Conservation (phyloP, 2,113 vertebrate species). For the Mungos mungo region DNA sequence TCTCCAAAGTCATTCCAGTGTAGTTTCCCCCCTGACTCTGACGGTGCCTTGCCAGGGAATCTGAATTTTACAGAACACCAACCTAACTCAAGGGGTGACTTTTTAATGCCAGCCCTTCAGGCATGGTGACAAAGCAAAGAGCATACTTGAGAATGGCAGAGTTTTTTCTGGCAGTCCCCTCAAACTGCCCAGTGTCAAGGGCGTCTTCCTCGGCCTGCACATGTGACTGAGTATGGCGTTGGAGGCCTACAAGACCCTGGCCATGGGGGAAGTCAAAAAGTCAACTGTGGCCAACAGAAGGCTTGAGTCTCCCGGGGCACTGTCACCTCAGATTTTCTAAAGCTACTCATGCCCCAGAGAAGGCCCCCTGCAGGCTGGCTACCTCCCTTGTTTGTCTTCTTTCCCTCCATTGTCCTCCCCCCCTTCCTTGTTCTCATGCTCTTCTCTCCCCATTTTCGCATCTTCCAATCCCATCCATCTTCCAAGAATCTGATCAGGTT, state of each 20-base stretch:
- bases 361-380: neutral
- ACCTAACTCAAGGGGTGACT: neutral
- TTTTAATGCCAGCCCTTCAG: neutral
- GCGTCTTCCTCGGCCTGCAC: neutral
- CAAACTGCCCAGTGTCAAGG: neutral
- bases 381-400: neutral
- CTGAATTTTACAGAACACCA: neutral
- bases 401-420: rapidly evolving
- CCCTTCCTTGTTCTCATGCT: neutral
- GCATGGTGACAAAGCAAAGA: neutral
- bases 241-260: neutral
- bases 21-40: neutral
- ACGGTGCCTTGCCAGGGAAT: neutral
- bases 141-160: neutral
- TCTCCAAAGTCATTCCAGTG: neutral
- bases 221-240: neutral
- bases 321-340: neutral
- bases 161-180: neutral
- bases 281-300: neutral
- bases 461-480: neutral
- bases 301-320: neutral
- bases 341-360: neutral
- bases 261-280: neutral
- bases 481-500: neutral
- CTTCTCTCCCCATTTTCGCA: neutral